Conservation (phyloP, 2,888 invertebrate species). For the Nephrocerus scutellatus region DNA sequence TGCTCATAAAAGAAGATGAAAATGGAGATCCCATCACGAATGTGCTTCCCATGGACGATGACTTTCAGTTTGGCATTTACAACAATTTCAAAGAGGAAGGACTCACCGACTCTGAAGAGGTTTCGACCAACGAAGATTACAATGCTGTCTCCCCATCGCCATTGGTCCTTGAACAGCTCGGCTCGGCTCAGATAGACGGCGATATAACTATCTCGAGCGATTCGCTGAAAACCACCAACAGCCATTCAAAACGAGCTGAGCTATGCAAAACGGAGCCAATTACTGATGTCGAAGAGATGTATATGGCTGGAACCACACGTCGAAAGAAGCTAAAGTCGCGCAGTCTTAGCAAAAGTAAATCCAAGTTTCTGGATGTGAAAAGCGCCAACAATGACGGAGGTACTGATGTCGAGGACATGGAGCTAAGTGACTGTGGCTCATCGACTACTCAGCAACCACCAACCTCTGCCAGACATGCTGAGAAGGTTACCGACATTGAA, state of each 20-base stretch:
- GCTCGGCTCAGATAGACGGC: slow-evolving; percentile 28
- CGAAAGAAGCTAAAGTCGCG: slow-evolving; percentile 42
- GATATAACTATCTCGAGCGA: slow-evolving; percentile 38
- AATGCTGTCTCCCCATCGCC: slow-evolving; percentile 19
- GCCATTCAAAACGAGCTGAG: slow-evolving; percentile 37
- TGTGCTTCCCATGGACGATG: slow-evolving; percentile 48
- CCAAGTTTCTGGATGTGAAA: slow-evolving; percentile 33
- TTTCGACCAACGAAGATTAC: slow-evolving; percentile 37
- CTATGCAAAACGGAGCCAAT: slow-evolving; percentile 41
- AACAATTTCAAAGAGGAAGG: slow-evolving; percentile 44
- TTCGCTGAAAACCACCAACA: slow-evolving; percentile 31
- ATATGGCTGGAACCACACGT: slow-evolving; percentile 36
- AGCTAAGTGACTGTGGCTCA: slow-evolving; percentile 40
- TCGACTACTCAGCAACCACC: slow-evolving; percentile 20
- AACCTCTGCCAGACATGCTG: slow-evolving; percentile 19
- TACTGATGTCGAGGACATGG: slow-evolving; percentile 48
- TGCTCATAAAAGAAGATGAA: slow-evolving; percentile 45
- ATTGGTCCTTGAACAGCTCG: slow-evolving; percentile 8
- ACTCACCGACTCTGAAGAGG: slow-evolving; percentile 44
- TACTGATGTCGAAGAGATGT: slow-evolving; percentile 51
- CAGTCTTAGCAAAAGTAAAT: slow-evolving; percentile 35
- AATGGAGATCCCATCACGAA: slow-evolving; percentile 47
- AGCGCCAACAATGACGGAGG: slow-evolving; percentile 23
- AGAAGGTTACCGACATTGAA: slow-evolving; percentile 46
- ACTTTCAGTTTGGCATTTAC: slow-evolving; percentile 38